Conservation (phyloP, 2,888 invertebrate species). For the Tuberolachnus salignus region DNA sequence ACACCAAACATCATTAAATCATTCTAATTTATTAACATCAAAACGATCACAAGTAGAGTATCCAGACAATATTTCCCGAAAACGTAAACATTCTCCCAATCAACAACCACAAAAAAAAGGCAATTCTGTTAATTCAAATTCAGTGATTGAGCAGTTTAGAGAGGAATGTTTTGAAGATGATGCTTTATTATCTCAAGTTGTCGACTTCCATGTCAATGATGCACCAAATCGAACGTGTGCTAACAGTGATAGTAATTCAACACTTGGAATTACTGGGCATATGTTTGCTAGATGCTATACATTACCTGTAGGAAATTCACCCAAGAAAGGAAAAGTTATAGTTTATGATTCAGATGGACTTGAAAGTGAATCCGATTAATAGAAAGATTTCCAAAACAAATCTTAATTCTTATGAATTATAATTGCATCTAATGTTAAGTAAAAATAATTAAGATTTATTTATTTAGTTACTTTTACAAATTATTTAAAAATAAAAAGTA, state of each 20-base stretch:
- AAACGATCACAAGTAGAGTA: conserved; percentile 47
- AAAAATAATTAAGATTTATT: conserved; percentile 8
- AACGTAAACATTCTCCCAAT: conserved; percentile 11
- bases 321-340: conserved; percentile 41
- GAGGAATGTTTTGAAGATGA: conserved; percentile 44
- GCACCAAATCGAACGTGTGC: background rate
- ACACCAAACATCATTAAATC: background rate
- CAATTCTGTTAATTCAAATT: background rate
- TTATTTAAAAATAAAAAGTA: too few relatives aligned
- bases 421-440: background rate
- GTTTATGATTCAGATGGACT: conserved; percentile 52
- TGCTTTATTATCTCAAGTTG: conserved; percentile 39
- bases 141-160: conserved; percentile 41
- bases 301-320: background rate
- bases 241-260: background rate
- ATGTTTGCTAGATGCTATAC: conserved; percentile 44
- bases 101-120: conserved; percentile 8
- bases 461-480: background rate
- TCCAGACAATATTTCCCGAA: conserved; percentile 48
- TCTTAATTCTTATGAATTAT: background rate
- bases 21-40: conserved; percentile 30
- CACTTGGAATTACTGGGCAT: conserved; percentile 8
- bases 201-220: conserved; percentile 16
- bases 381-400: background rate
- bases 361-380: conserved; percentile 37